Evolutionary conservation across 2,888 invertebrate genomes (phyloP), one percentile per base, ranked within the genome.

Genomic region (Syritta pipiens): DNA sequence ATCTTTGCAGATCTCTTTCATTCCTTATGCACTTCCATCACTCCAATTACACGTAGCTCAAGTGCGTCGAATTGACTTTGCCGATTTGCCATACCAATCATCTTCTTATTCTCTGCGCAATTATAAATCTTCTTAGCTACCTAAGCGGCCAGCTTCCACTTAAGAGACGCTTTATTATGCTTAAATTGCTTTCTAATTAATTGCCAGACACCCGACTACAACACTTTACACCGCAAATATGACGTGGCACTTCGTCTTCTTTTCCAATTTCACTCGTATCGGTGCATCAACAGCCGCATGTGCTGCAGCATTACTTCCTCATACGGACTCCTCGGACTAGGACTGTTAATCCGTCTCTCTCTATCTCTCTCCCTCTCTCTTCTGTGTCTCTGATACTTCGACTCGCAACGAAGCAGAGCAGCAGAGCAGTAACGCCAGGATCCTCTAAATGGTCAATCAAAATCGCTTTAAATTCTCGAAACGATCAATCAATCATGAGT

Each of bases 401-500:
- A 6, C 9, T 28, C 9, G 9, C 28, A n/a, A n/a, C n/a, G n/a
- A n/a, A n/a, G n/a, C n/a, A n/a, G n/a, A n/a, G n/a, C 37, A 14
- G 17, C 37, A 14, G 28, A 7, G 9, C n/a, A n/a, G 55, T 28
- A 32, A 37, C 55, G 37, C 26, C 37, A 20, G 28, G n/a, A 53
- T 46, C 57, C 68, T 72, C 67, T 79, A 79, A 79, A 79, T 79
- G 79, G 79, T 79, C 72, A 79, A 79, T 79, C 74, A 67, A 79
- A 79, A 79, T 79, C 72, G 72, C 68, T 79, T 74, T 79, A 74
- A 79, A 68, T 79, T 74, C 74, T 79, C 57, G 51, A 74, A 74
- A 68, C 79, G 72, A 79, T 79, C 79, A 79, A 79, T 79, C 79
- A 79, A 79, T 79, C 72, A 79, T 79, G 79, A 72, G 67, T 55